Conservation (phyloP, 2,888 invertebrate species). For the Blomia tropicalis region DNA sequence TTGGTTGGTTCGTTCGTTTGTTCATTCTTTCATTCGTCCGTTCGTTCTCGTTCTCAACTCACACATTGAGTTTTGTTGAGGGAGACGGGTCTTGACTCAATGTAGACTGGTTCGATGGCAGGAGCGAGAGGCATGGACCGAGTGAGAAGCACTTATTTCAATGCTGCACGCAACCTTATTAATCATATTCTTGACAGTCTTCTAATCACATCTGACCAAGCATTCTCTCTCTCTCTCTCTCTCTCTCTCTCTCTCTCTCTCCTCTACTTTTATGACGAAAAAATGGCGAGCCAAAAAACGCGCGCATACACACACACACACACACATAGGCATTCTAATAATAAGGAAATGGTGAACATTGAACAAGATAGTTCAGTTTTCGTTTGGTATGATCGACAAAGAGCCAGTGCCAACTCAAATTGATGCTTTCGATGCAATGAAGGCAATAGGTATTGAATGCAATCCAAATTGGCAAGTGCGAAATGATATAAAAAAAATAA, state of each 20-base stretch:
- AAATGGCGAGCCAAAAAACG: slow-evolving; percentile 10
- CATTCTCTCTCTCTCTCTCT: slow-evolving; percentile 9
- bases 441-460: not conserved
- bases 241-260: not conserved
- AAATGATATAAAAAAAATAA: too few species aligned
- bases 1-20: not conserved
- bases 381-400: not conserved
- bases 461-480: too few species aligned
- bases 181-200: slow-evolving; percentile 23
- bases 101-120: too few species aligned
- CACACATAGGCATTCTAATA: too few species aligned
- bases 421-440: not conserved
- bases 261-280: not conserved
- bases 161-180: slow-evolving; percentile 21
- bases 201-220: slow-evolving; percentile 20
- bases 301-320: too few species aligned
- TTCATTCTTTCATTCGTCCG: not conserved
- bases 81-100: too few species aligned
- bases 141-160: slow-evolving; percentile 15
- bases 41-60: too few species aligned
- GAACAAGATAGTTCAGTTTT: too few species aligned
- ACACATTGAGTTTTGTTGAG: not conserved
- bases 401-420: not conserved
- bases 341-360: slow-evolving; percentile 11
- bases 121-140: not conserved